Conservation (phyloP, 53 echinoderm and acorn worm genomes). For the Arbacia lixula region DNA sequence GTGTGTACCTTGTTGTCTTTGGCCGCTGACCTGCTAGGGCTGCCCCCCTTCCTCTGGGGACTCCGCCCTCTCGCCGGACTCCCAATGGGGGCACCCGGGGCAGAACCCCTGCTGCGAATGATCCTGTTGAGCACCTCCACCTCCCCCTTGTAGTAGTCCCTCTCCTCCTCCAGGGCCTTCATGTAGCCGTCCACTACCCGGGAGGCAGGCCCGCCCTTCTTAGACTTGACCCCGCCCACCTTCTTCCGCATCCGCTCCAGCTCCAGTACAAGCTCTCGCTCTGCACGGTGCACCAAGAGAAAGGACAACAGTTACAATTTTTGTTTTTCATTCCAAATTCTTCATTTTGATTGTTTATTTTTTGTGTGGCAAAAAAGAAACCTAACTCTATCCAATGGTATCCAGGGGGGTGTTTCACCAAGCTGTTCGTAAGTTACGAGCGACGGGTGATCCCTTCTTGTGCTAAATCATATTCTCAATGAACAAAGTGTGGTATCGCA, state of each 20-base stretch:
- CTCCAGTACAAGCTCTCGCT: constrained; percentile 94
- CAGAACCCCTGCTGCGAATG: constrained; percentile 64
- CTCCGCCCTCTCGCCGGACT: constrained; percentile 67
- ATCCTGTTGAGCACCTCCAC: constrained; percentile 93
- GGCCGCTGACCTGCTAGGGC: constrained; percentile 71
- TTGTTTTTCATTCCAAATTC: too few relatives aligned
- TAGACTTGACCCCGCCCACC: constrained; percentile 56
- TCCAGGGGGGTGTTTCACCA: too few relatives aligned
- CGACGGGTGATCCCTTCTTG: too few relatives aligned
- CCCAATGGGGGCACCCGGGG: constrained; percentile 15
- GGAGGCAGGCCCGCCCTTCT: constrained; percentile 57
- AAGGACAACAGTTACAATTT: too few relatives aligned
- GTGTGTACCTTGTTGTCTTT: constrained; percentile 65
- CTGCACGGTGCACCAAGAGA: constrained; percentile 58
- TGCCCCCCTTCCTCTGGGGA: constrained; percentile 37
- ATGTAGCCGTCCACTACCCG: constrained; percentile 84
- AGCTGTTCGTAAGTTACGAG: too few relatives aligned
- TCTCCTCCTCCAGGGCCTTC: constrained; percentile 91
- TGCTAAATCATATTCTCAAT: too few relatives aligned
- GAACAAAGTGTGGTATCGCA: too few relatives aligned
- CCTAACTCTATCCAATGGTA: too few relatives aligned
- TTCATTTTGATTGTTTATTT: too few relatives aligned
- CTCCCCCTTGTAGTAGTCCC: constrained; percentile 98
- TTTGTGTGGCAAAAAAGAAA: too few relatives aligned
- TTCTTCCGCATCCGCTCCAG: constrained; percentile 92